Conservation (phyloP, 2,888 invertebrate genomes). For the Melangyna quadrimaculata region DNA sequence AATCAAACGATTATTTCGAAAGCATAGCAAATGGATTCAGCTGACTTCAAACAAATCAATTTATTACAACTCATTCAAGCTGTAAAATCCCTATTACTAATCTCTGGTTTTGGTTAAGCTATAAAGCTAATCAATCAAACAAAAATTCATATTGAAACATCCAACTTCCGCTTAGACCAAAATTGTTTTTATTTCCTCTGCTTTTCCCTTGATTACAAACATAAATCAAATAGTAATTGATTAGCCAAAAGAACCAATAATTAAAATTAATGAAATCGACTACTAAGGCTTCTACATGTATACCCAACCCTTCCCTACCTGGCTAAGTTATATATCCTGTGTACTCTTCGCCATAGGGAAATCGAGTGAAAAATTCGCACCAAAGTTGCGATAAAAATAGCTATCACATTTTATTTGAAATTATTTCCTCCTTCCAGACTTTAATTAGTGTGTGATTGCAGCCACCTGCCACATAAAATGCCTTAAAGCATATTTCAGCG, state of each 20-base stretch:
- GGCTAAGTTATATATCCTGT: not conserved
- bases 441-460: slow-evolving; percentile 23
- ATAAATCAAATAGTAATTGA: slow-evolving; percentile 29
- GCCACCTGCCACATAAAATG: slow-evolving; percentile 45
- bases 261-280: slow-evolving; percentile 19
- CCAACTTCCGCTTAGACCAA: not conserved
- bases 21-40: not conserved
- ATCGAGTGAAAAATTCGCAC: slow-evolving; percentile 15
- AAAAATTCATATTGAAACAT: slow-evolving; percentile 8
- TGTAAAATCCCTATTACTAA: not conserved
- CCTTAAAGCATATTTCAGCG: slow-evolving; percentile 8
- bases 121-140: slow-evolving; percentile 5
- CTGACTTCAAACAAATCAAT: not conserved
- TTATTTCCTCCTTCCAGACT: slow-evolving; percentile 47
- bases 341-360: not conserved
- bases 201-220: slow-evolving; percentile 13
- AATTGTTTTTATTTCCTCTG: not conserved
- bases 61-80: slow-evolving; percentile 5
- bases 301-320: not conserved
- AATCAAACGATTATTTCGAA: not conserved
- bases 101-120: not conserved
- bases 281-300: not conserved
- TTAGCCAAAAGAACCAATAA: slow-evolving; percentile 24
- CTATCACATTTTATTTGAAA: not conserved
- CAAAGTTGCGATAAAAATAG: slow-evolving; percentile 30